Evolutionary conservation across 2,888 invertebrate species (phyloP), one percentile per base, ranked within the genome.

Genomic region (Emmelina monodactyla): DNA sequence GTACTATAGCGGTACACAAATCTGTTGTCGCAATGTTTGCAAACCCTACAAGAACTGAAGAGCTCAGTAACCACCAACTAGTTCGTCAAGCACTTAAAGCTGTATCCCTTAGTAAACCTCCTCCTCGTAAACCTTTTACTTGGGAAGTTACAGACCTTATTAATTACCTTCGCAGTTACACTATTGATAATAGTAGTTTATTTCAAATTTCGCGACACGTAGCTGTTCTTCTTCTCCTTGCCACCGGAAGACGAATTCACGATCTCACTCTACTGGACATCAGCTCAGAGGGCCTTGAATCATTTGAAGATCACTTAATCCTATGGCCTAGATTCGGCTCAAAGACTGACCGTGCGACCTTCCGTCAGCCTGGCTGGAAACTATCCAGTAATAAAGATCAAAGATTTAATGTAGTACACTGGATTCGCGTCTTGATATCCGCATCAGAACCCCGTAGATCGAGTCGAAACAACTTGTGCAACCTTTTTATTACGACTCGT

Each of bases 401-500:
- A 3, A 32, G 28, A 25, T 16, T 49, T 1, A 32, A 43, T 28
- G 14, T 39, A 11, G 37, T 41, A 10, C 14, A n/a, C 13, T 46
- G 45, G 44, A 37, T 42, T 4, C 34, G 25, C 13, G 11, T 4
- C 2, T 16, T 37, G 2, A 36, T 46, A 4, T 3, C 7, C 2
- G 2, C 41, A 1, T 35, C 41, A 10, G 12, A 39, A 31, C 28
- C 16, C 2, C 22, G 37, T 14, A 32, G 43, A n/a, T 11, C 22
- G 16, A 30, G 32, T 3, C 11, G 31, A 16, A 14, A 34, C 6
- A 14, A 28, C 7, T 13, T 35, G 2, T 30, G 2, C 3, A 41
- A 31, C 29, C 22, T 46, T 1, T 46, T 50, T 16, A 36, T 47
- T 1, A 40, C 43, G 1, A 44, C 40, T 2, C 31, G 43, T 28